Evolutionary conservation across 1,140 invertebrate genomes (phyloP), one percentile per base, ranked within the genome.

Genomic region (Orius insidiosus): DNA sequence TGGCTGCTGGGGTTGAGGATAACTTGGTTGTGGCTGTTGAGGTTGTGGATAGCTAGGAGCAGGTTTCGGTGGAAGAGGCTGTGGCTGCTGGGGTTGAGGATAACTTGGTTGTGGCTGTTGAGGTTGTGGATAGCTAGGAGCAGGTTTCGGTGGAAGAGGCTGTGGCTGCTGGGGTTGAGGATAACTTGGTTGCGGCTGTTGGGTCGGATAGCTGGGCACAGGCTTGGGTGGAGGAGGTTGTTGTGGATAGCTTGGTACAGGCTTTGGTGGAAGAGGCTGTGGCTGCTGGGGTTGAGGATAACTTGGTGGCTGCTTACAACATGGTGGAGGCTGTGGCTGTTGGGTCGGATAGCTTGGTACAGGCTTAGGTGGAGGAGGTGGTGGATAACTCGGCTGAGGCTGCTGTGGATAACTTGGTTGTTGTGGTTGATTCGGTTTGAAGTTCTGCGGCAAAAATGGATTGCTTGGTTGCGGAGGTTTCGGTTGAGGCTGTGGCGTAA

Each of bases 211-310:
- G 32, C n/a, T 33, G 32, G 30, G 32, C 1, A 13, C 8, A 38
- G 46, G 24, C 31, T 40, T 37, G 36, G 10, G 10, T 38, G 10
- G 51, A n/a, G 24, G 38, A 8, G 9, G 6, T 38, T 8, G 15
- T 24, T 24, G 24, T 4, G 24, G 24, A 24, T 24, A 24, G 7
- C 24, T 24, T 3, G 24, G 24, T 24, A 24, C 3, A 24, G 24
- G 15, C 10, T 49, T 52, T 6, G 50, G 46, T 3, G 55, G 49
- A 13, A 57, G 57, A 41, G 59, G 60, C 0, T 55, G 56, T 14
- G 40, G 57, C 55, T 13, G 24, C 24, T 24, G 24, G 24, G 24
- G 24, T 24, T 24, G 24, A 3, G 24, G 24, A 7, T 4, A 24
- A 24, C 24, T 24, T 24, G 24, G 39, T 47, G 10, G 54, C 48